Evolutionary conservation across 2,888 invertebrate genomes (phyloP), one percentile per base, ranked within the genome.

Genomic region (Philereme transversata): DNA sequence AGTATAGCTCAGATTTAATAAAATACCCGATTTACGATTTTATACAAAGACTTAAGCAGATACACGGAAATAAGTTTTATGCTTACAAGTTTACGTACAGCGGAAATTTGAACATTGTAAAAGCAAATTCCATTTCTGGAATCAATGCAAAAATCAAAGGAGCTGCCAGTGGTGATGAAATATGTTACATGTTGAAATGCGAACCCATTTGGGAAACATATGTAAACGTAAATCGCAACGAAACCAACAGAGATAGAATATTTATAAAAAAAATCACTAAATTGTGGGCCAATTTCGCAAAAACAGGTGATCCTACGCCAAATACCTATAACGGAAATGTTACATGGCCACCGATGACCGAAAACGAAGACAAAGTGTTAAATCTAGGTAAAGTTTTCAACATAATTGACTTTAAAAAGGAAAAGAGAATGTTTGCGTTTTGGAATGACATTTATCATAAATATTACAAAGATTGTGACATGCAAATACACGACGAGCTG

Each of bases 241-340:
- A 71, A 10, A 64, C 70, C 22, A 72, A 79, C 55, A 83, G 46
- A 59, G 90, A 93, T 64, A 82, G 78, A 75, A 69, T 67, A 34
- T 84, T 91, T 57, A 87, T 92, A 38, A 83, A 76, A 60, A 73
- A 85, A 68, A 82, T 93, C 60, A 73, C 89, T 5, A 71, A 78
- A 59, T 72, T 93, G 75, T 93, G 93, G 93, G 78, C 90, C 0
- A 92, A 93, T 73, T 93, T 93, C 74, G 93, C 87, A 11, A 93
- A 90, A 78, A 82, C 78, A 51, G 88, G 87, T 3, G 64, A 86
- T 58, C 90, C 91, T 47, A 87, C 87, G 33, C 81, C 81, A n/a
- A 52, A 51, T 3, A 57, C 69, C 40, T 70, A 73, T 61, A 45
- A 61, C 5, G 74, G 69, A 22, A 79, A 81, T 55, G 53, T 78